Conservation (phyloP, 2,113 vertebrate species). For the Lynx canadensis region DNA sequence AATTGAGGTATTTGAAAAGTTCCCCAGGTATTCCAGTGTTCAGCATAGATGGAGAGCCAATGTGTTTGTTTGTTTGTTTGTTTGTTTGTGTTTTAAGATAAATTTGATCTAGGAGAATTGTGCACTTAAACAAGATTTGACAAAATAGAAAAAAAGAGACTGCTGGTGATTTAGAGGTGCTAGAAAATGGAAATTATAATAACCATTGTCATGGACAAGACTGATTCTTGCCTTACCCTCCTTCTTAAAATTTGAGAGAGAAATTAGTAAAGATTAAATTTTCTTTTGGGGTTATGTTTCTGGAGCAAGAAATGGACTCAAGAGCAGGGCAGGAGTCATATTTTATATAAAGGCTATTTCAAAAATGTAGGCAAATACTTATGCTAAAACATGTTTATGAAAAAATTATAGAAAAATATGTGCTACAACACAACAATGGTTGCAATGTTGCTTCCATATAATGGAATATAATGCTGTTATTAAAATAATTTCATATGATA, state of each 20-base stretch:
- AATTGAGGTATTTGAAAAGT: background rate
- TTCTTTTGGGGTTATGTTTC: background rate
- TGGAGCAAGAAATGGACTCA: background rate
- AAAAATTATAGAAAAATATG: background rate
- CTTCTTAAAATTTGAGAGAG: background rate
- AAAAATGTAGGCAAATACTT: background rate
- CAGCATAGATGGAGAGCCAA: background rate
- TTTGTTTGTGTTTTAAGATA: background rate
- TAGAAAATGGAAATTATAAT: background rate
- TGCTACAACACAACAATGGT: background rate
- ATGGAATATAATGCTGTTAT: background rate
- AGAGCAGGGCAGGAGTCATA: rapidly evolving
- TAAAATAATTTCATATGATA: background rate
- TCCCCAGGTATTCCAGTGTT: background rate
- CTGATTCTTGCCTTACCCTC: background rate
- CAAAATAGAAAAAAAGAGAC: background rate
- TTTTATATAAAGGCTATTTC: background rate
- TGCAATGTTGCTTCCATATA: background rate
- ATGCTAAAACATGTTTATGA: background rate
- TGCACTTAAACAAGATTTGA: background rate
- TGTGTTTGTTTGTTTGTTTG: background rate
- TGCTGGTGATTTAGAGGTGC: background rate
- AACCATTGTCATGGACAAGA: background rate
- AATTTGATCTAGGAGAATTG: background rate
- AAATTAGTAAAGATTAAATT: background rate